These are phyloP conservation scores for Microplitis deprimator DNA, from an alignment of 2,888 invertebrate species.

Conservation along the genomic window DNA sequence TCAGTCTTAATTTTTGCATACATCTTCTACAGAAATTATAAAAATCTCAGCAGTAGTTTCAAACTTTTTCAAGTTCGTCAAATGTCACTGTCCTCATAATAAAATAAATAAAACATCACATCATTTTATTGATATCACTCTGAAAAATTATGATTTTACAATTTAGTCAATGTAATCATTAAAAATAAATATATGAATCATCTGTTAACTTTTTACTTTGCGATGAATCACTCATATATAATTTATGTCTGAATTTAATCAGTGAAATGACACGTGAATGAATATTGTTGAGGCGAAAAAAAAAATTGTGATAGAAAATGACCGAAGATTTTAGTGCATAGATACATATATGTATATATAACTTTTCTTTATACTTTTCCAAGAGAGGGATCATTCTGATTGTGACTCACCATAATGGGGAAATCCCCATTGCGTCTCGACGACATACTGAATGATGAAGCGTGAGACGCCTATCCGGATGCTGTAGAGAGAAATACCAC, in stretches of 20 bases:
- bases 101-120: background rate
- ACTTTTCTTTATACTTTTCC: slow-evolving; percentile 24
- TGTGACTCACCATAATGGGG: slow-evolving; percentile 44
- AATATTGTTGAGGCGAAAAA: slow-evolving; percentile 3
- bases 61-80: too few species aligned
- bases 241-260: slow-evolving; percentile 4
- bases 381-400: slow-evolving; percentile 44
- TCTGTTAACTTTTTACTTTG: background rate
- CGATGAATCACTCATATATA: background rate
- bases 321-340: slow-evolving; percentile 33
- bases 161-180: background rate
- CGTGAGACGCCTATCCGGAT: slow-evolving; percentile 31
- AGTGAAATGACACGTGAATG: slow-evolving; percentile 24
- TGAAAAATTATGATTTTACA: background rate
- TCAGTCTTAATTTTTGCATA: too few species aligned
- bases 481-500: slow-evolving; percentile 44
- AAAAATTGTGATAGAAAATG: slow-evolving; percentile 29
- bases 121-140: background rate
- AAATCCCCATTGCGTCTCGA: slow-evolving; percentile 20
- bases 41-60: too few species aligned
- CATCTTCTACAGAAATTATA: too few species aligned
- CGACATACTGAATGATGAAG: slow-evolving; percentile 39
- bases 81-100: too few species aligned
- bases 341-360: slow-evolving; percentile 6
- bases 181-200: background rate